Percentiles rank a stretch among this genome's conserved stretches.
These are phyloP conservation scores for Chirona hameri DNA, from an alignment of 2,888 invertebrate species.

Conservation along the genomic window DNA sequence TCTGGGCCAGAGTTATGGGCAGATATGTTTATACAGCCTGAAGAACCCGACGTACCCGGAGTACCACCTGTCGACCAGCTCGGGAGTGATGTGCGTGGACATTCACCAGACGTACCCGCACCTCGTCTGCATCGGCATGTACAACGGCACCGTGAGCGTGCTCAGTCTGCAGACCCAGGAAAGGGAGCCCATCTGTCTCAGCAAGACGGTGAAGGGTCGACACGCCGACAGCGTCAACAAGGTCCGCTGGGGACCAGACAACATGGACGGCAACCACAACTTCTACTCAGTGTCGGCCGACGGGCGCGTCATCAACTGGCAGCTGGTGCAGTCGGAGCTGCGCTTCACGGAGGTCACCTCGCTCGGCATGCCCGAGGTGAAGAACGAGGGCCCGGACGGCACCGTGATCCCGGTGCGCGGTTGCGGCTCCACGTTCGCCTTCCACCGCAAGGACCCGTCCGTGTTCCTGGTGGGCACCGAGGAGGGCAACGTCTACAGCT, in stretches of 20 bases:
- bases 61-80: conserved; percentile 73
- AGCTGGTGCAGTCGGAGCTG: conserved; percentile 45
- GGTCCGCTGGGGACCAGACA: conserved; percentile 52
- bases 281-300: conserved; percentile 89
- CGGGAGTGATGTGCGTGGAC: conserved; percentile 84
- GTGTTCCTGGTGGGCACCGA: conserved; percentile 90
- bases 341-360: conserved; percentile 46
- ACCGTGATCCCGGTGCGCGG: conserved; percentile 64
- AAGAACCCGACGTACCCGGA: conserved; percentile 95
- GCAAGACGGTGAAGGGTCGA: conserved; percentile 54
- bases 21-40: conserved; percentile 80
- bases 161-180: conserved; percentile 66
- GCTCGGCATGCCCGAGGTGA: conserved; percentile 61
- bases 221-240: conserved; percentile 46
- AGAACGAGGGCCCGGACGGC: conserved; percentile 74
- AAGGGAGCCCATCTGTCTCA: conserved; percentile 48
- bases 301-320: conserved; percentile 75
- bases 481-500: conserved; percentile 89
- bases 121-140: conserved; percentile 71
- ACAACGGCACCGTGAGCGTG: conserved; percentile 83
- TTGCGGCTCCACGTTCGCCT: conserved; percentile 81
- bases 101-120: conserved; percentile 67
- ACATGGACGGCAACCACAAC: conserved; percentile 85
- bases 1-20: conserved; percentile 52
- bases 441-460: conserved; percentile 75